These are phyloP conservation scores for Pseudomyrmex dendroicus DNA, from an alignment of 1,140 invertebrate genomes.

Conservation along the genomic window DNA sequence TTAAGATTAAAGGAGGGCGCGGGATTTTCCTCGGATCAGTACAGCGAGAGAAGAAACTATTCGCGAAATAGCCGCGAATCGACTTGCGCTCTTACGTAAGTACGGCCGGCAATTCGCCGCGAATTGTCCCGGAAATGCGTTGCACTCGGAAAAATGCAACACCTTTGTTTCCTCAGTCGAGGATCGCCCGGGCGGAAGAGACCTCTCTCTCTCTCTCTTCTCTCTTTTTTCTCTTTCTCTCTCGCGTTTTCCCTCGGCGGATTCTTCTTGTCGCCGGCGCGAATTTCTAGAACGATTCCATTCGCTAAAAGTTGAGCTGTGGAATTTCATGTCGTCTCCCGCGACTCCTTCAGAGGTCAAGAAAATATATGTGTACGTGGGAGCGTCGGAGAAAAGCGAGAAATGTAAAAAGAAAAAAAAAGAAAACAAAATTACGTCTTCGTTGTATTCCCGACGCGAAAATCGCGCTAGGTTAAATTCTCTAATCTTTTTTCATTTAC, in stretches of 20 bases:
- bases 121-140: slow-evolving; percentile 32
- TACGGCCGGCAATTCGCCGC: slow-evolving; percentile 3
- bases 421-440: background rate
- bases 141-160: slow-evolving; percentile 21
- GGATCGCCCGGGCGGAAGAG: slow-evolving; percentile 14
- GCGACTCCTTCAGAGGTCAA: background rate
- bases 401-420: background rate
- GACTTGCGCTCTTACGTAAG: slow-evolving; percentile 18
- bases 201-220: background rate
- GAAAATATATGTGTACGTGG: background rate
- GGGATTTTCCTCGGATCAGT: slow-evolving; percentile 1
- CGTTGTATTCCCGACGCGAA: background rate
- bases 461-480: slow-evolving; percentile 7
- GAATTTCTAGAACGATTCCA: slow-evolving; percentile 35
- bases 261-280: background rate
- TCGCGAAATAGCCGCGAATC: slow-evolving; percentile 21
- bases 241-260: background rate
- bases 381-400: background rate
- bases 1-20: background rate
- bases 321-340: slow-evolving; percentile 18
- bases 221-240: background rate
- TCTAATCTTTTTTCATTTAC: slow-evolving; percentile 15
- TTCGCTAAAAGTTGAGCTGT: slow-evolving; percentile 26
- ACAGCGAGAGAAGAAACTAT: background rate
- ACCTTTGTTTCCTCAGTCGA: slow-evolving; percentile 17